phyloP scores from a whole-genome alignment of 2,113 vertebrate species.

The Podarcis cretensis region DNA sequence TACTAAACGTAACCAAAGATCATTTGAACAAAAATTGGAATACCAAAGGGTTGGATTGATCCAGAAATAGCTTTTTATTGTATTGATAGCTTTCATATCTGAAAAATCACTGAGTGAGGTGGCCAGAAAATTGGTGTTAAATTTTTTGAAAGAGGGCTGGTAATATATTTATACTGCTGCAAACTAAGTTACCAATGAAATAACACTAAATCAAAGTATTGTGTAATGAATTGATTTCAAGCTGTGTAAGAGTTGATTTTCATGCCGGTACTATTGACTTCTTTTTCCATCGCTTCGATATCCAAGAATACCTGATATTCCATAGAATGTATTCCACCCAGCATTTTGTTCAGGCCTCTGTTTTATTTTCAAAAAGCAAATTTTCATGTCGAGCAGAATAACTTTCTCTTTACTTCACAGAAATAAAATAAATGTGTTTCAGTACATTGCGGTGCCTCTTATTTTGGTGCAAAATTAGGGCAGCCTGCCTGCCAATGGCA shows the following conservation, averaged over 20 bases:
- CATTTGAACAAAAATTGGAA: constrained; percentile 7
- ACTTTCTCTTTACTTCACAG: constrained; percentile 69
- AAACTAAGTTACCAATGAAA: constrained; percentile 49
- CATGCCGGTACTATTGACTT: constrained; percentile 33
- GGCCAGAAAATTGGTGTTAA: not conserved
- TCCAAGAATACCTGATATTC: constrained; percentile 53
- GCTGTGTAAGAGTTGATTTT: constrained; percentile 62
- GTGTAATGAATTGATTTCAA: constrained; percentile 42
- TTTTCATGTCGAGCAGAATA: constrained; percentile 50
- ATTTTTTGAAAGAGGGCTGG: not conserved
- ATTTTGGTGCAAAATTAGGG: not conserved
- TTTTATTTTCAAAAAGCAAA: constrained; percentile 43
- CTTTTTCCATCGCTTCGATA: constrained; percentile 61
- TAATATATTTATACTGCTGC: constrained; percentile 24
- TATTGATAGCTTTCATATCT: not conserved
- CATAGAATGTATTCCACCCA: constrained; percentile 40
- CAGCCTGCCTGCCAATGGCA: not conserved
- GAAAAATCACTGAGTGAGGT: constrained; percentile 18
- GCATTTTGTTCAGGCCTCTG: constrained; percentile 17
- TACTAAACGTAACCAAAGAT: constrained; percentile 50
- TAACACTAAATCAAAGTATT: constrained; percentile 41
- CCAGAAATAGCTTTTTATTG: not conserved
- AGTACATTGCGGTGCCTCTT: constrained; percentile 38
- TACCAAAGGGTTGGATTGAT: constrained; percentile 19
- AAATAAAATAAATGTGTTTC: constrained; percentile 71